phyloP scores from a whole-genome alignment of 1,140 invertebrate species.

The Rhyzopertha dominica region DNA sequence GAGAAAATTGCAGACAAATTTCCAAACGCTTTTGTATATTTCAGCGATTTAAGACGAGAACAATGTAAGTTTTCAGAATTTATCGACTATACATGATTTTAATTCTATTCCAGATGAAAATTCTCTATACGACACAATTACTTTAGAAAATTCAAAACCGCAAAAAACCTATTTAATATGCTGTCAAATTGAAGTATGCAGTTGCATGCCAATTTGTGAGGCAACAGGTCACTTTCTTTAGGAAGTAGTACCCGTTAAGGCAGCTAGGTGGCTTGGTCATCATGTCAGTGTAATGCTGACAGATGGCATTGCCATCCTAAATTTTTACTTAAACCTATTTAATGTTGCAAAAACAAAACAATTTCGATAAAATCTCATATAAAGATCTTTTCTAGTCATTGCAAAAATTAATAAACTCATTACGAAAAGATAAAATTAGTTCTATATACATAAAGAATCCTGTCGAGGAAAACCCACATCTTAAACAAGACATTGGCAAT shows the following conservation, averaged over 20 bases:
- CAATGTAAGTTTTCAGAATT: conserved; percentile 25
- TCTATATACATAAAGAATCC: conserved; percentile 15
- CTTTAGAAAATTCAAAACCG: conserved; percentile 20
- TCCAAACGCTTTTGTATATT: conserved; percentile 28
- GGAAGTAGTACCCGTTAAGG: too few relatives aligned
- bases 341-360: conserved; percentile 25
- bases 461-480: conserved; percentile 12
- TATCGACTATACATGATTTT: conserved; percentile 21
- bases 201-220: too few relatives aligned
- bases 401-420: conserved; percentile 15
- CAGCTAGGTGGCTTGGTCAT: too few relatives aligned
- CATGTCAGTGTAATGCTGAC: too few relatives aligned
- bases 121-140: conserved; percentile 17
- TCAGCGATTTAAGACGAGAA: conserved; percentile 32
- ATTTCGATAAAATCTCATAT: conserved; percentile 30
- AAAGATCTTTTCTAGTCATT: conserved; percentile 33
- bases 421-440: conserved; percentile 9
- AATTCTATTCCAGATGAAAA: conserved; percentile 11
- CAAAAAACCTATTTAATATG: conserved; percentile 26
- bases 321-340: conserved; percentile 29
- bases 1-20: conserved; percentile 26
- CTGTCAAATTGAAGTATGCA: too few relatives aligned
- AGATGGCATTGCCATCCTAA: too few relatives aligned
- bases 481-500: conserved; percentile 26
- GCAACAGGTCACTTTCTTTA: too few relatives aligned